Evolutionary conservation across 2,797 vertebrate genomes (phyloP).

Genomic region (Pseudochromis fuscus): DNA sequence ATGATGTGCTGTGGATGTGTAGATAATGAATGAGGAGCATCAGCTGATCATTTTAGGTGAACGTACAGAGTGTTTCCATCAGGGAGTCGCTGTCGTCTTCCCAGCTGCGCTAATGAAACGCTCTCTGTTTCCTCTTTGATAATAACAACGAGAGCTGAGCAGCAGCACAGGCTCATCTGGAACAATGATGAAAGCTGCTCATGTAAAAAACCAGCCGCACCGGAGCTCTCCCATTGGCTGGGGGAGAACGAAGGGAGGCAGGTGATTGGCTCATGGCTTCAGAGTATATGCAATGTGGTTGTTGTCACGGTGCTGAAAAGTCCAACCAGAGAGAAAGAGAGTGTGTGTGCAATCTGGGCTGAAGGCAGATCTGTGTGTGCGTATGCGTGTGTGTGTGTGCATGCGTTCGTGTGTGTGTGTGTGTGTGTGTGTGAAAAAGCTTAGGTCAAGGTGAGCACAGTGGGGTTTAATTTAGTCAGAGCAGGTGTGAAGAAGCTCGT

Average conservation of each 20-base stretch:
- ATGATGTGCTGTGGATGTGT: neutral
- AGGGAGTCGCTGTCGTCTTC: slow-evolving; percentile 19
- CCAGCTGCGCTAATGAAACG: slow-evolving; percentile 56
- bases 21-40: slow-evolving; percentile 1
- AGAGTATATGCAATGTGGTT: slow-evolving; percentile 33
- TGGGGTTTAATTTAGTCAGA: slow-evolving; percentile 58
- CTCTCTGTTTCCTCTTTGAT: slow-evolving; percentile 35
- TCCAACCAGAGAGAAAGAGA: slow-evolving; percentile 29
- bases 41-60: neutral
- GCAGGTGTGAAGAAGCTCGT: slow-evolving; percentile 54
- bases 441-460: slow-evolving; percentile 56
- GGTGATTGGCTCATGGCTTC: slow-evolving; percentile 54
- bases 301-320: slow-evolving; percentile 70
- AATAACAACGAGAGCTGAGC: slow-evolving; percentile 42
- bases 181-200: slow-evolving; percentile 65
- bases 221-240: slow-evolving; percentile 58
- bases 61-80: slow-evolving; percentile 12
- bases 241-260: slow-evolving; percentile 25
- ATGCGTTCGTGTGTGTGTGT: slow-evolving; percentile 15
- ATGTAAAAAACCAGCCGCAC: slow-evolving; percentile 41
- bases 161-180: slow-evolving; percentile 55
- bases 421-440: slow-evolving; percentile 16
- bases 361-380: neutral
- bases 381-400: slow-evolving; percentile 14
- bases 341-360: neutral